Base-by-base conservation (phyloP, 1,140 invertebrate species). In the Tetraneura akinire region DNA sequence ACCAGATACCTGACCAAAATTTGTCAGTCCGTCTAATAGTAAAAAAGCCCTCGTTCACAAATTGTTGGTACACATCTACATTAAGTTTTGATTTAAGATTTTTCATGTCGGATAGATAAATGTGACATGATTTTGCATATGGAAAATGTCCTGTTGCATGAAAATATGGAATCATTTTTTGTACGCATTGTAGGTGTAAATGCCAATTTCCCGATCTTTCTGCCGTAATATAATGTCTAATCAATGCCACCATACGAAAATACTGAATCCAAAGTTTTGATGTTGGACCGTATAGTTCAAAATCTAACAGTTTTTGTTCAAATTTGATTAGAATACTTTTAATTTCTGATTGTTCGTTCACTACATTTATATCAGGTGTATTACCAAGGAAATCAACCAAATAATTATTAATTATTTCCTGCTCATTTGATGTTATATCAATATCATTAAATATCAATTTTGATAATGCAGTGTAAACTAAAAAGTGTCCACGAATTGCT, bases 1-100 rank as follows among this genome's bases (percentile, higher is more conserved):
- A 60, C 74, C 83, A 85, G 10, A 84, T 55, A 13, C 55, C 23
- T 26, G 23, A 60, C 23, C 23, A 60, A 60, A 60, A 29, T 11
- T 60, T 60, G 11, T 60, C 55, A 29, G 55, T 26, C 26, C 23
- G 23, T 60, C 55, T 60, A 14, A 60, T 60, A 26, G 55, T 60
- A 13, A 29, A 60, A 16, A 26, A 60, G 14, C 23, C 23, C 1
- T 60, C 26, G 23, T 11, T 60, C 1, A 60, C 55, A 0, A 60
- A 60, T 1, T 13, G 11, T 29, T 60, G 11, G 26, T 60, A 60
- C n/a, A n/a, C n/a, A 60, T 16, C 55, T 6, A 14, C 11, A 60
- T 4, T 60, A 14, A 60, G 26, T 60, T 14, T 60, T 26, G 55
- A 60, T 4, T 60, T 60, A 26, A 60, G 26, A 14, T 60, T 13